Evolutionary conservation across 2,888 invertebrate species (phyloP), one percentile per base, ranked within the genome.

Genomic region (Labia minor): DNA sequence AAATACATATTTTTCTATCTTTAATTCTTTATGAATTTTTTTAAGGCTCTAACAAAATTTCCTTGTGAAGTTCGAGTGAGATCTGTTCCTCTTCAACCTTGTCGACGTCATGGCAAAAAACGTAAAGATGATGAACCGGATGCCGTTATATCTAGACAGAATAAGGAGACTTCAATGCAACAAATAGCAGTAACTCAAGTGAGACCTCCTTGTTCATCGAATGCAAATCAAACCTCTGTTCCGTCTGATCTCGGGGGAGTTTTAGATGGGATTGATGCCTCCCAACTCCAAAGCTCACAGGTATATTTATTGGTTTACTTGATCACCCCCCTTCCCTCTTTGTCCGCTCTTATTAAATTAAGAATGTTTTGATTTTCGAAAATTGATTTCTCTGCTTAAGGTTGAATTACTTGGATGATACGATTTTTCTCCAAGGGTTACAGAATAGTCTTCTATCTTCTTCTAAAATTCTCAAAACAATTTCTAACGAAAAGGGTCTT

Each of bases 41-140:
- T 81, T 65, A 75, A 92, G 91, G 78, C 95, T 49, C 14, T 49
- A 49, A 49, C 49, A 8, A 49, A 49, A 49, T 49, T 87, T 77
- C 88, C 92, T 62, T 89, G 92, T 80, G 90, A 92, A 78, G 90
- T 93, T 19, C 84, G 93, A 71, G 88, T 93, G 20, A 83, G 94
- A 67, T 88, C 90, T 1, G 89, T 89, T 10, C 94, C 95, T 0
- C 78, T 93, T 10, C 88, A 90, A 72, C 90, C 93, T 0, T 92
- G 92, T 73, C 83, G 90, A 70, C 81, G 86, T 19, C 88, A 89
- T 73, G 88, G 88, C 0, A 89, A 89, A 73, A 89, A 90, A 74
- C 82, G 88, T 68, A 88, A 89, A 77, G 89, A 89, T 37, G 88
- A 87, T 72, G 86, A 87, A 71, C 75, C 78, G 0, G 79, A 80